Conservation (phyloP, 2,888 invertebrate genomes). For the Meloe dianella region DNA sequence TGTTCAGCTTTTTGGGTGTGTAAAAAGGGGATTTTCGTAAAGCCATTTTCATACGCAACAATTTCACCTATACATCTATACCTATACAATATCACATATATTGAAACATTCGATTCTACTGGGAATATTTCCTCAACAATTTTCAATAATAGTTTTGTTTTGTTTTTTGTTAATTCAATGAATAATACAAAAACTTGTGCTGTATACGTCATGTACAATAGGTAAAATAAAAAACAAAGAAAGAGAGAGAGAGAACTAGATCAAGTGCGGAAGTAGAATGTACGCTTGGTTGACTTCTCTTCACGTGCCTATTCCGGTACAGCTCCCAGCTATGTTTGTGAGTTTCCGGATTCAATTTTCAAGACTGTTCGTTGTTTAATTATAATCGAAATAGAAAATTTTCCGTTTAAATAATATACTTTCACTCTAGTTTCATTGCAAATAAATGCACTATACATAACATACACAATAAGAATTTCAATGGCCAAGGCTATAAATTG, state of each 20-base stretch:
- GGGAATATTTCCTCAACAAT: neutral
- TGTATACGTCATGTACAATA: neutral
- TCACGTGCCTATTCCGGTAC: slow-evolving; percentile 32
- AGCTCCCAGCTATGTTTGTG: slow-evolving; percentile 12
- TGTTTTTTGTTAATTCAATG: neutral
- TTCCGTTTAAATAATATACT: neutral
- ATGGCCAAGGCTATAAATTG: neutral
- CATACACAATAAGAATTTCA: neutral
- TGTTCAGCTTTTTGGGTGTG: slow-evolving; percentile 31
- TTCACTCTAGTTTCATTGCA: neutral
- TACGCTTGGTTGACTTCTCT: slow-evolving; percentile 26
- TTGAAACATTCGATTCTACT: too few species aligned
- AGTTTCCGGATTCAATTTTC: slow-evolving; percentile 8
- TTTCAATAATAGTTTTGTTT: neutral
- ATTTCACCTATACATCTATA: slow-evolving; percentile 23
- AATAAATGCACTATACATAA: neutral
- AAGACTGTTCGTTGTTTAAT: neutral
- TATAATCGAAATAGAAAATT: slow-evolving; percentile 1
- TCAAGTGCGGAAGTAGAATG: slow-evolving; percentile 27
- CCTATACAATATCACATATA: too few species aligned
- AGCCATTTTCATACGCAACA: slow-evolving; percentile 30
- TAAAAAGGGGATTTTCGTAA: slow-evolving; percentile 33
- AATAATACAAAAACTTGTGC: neutral
- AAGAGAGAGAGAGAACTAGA: neutral
- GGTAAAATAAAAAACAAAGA: slow-evolving; percentile 15